Conservation (phyloP, 2,888 invertebrate species). For the Erannis defoliaria region DNA sequence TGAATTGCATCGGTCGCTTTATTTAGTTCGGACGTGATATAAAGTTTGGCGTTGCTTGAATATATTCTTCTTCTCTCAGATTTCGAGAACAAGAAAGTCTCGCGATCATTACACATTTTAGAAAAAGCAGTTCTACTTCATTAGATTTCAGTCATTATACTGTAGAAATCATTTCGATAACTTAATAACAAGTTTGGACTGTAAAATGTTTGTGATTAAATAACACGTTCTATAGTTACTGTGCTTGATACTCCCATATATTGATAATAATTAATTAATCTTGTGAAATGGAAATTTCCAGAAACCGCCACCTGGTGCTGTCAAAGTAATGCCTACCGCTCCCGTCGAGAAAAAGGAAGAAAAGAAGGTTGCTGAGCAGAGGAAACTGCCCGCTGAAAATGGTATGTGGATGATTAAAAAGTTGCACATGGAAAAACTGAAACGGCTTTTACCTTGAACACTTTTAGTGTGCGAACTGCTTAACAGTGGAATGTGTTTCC, state of each 20-base stretch:
- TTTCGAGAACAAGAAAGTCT: neutral
- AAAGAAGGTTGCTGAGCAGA: constrained; percentile 66
- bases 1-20: neutral
- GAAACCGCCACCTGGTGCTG: constrained; percentile 93
- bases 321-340: constrained; percentile 92
- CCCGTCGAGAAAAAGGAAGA: constrained; percentile 87
- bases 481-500: too few species aligned
- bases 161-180: constrained; percentile 12
- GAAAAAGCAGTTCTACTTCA: neutral
- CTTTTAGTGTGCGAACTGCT: too few species aligned
- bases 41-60: neutral
- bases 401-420: constrained; percentile 60
- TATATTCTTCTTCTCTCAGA: neutral
- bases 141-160: constrained; percentile 15
- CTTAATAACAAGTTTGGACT: neutral
- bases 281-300: constrained; percentile 68
- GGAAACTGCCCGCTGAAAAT: constrained; percentile 75
- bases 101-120: neutral
- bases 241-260: neutral
- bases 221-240: neutral
- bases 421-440: too few species aligned
- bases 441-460: too few species aligned
- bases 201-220: neutral
- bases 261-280: neutral
- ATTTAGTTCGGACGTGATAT: neutral